These are phyloP conservation scores for Drosophila bunnanda DNA, from an alignment of 2,888 invertebrate genomes.

Conservation along the genomic window DNA sequence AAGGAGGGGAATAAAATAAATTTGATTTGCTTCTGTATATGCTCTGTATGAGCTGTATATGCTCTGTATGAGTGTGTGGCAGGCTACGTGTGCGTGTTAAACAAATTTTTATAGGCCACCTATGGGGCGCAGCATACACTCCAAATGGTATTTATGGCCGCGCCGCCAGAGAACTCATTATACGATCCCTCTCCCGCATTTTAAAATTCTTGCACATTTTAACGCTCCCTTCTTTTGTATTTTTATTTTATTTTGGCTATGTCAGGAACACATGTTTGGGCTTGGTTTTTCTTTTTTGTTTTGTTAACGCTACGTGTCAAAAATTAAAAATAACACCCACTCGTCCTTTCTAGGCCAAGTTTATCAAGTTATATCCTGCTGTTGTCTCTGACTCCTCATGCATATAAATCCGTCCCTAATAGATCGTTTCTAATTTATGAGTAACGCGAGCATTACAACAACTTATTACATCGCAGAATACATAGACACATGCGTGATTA, in stretches of 20 bases:
- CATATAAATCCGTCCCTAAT: conserved; percentile 45
- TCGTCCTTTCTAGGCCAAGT: conserved; percentile 1
- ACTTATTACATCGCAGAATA: conserved; percentile 32
- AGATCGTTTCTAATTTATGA: conserved; percentile 51
- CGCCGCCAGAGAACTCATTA: conserved; percentile 67
- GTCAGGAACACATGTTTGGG: conserved; percentile 66
- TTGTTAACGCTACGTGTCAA: conserved; percentile 66
- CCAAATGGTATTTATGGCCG: conserved; percentile 62
- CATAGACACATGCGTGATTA: conserved; percentile 21
- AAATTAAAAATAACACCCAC: conserved; percentile 64
- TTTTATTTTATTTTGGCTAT: conserved; percentile 46
- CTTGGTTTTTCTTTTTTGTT: conserved; percentile 4
- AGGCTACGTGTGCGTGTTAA: conserved; percentile 57
- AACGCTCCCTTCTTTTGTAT: conserved; percentile 31
- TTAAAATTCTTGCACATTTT: conserved; percentile 56
- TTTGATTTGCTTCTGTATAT: conserved; percentile 65
- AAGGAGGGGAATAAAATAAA: conserved; percentile 63
- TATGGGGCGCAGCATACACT: conserved; percentile 52
- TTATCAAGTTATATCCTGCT: conserved; percentile 26
- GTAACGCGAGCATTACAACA: conserved; percentile 41
- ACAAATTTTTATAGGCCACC: conserved; percentile 75
- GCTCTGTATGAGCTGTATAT: conserved; percentile 44
- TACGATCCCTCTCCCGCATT: conserved; percentile 57
- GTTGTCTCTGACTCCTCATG: conserved; percentile 32
- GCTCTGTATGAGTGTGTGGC: conserved; percentile 33